A percentile compares a stretch with the other conserved stretches of the same genome.
phyloP scores from a whole-genome alignment of 23 tunicate species.

The Clavelina lepadiformis region DNA sequence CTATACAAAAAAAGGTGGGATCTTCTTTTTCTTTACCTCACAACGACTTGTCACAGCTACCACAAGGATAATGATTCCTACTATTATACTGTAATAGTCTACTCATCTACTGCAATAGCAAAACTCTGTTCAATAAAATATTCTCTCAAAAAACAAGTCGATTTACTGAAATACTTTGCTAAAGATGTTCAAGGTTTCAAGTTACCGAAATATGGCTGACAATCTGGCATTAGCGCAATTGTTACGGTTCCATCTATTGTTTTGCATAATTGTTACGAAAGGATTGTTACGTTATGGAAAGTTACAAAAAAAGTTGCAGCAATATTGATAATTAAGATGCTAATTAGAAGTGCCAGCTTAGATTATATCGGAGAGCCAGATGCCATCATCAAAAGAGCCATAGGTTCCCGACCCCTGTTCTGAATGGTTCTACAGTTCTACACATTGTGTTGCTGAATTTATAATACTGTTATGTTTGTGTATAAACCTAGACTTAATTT shows the following conservation, averaged over 20 bases:
- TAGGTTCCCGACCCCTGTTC: too few relatives aligned
- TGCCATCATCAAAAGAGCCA: constrained; percentile 37
- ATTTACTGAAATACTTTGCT: constrained; percentile 1
- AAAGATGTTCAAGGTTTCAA: constrained; percentile 1
- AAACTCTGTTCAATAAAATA: constrained; percentile 3
- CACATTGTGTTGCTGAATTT: too few relatives aligned
- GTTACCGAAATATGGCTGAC: too few relatives aligned
- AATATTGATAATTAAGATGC: background rate
- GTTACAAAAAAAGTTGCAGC: too few relatives aligned
- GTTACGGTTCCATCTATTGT: background rate
- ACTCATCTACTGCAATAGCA: constrained; percentile 1
- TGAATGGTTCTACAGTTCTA: too few relatives aligned
- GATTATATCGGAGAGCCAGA: too few relatives aligned
- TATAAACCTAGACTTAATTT: too few relatives aligned
- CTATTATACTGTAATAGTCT: too few relatives aligned
- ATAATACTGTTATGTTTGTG: too few relatives aligned
- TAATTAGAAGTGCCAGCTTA: constrained; percentile 4
- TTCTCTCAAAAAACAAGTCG: background rate
- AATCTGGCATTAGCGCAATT: constrained; percentile 5
- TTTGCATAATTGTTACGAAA: constrained; percentile 1
- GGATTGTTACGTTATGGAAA: constrained; percentile 1
- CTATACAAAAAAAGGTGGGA: constrained; percentile 2
- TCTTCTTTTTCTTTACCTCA: constrained; percentile 1
- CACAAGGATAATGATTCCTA: constrained; percentile 1
- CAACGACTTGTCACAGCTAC: constrained; percentile 2